Evolutionary conservation across 2,888 invertebrate species (phyloP), one percentile per base, ranked within the genome.

Genomic region (Baronia brevicornis): DNA sequence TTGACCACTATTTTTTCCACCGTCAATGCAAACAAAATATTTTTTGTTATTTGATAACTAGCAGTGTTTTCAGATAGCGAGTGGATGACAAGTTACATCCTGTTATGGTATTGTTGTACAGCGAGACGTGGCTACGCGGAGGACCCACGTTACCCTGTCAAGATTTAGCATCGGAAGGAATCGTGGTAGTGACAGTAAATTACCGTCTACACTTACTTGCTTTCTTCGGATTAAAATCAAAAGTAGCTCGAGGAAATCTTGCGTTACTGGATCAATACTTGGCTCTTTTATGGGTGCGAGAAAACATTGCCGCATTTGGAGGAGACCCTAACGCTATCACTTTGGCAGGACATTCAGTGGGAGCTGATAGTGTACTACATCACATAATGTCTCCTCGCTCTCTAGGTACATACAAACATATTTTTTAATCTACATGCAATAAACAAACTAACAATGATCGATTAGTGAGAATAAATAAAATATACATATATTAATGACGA

Each of bases 251-350:
- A 0, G 96, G 96, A 0, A 97, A 97, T 68, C 88, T 94, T 38
- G 96, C 95, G 1, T 70, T 97, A 28, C 88, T 92, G 48, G 96
- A 97, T 68, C 95, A 96, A 59, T 89, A 91, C 51, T 73, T 94
- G 64, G 94, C 93, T 0, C 71, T 97, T 34, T 56, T 89, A 23
- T 93, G 93, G 93, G 84, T 92, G 2, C 87, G 89, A 39, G 89
- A 91, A 48, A 92, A 95, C 62, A 92, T 95, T 29, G 82, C 82
- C 22, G 85, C 87, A 24, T 95, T 96, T 61, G 93, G 94, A 11
- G 96, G 96, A 3, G 91, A 95, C 68, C 88, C 91, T 0, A 85
- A 88, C 22, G 86, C 89, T 41, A 87, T 95, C n/a, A 95, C 95
- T 0, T 63, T 96, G 1, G 85, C 93, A 51, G 96, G 96, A 1